Evolutionary conservation across 2,113 vertebrate species (phyloP).

Genomic region (Otolemur garnettii): DNA sequence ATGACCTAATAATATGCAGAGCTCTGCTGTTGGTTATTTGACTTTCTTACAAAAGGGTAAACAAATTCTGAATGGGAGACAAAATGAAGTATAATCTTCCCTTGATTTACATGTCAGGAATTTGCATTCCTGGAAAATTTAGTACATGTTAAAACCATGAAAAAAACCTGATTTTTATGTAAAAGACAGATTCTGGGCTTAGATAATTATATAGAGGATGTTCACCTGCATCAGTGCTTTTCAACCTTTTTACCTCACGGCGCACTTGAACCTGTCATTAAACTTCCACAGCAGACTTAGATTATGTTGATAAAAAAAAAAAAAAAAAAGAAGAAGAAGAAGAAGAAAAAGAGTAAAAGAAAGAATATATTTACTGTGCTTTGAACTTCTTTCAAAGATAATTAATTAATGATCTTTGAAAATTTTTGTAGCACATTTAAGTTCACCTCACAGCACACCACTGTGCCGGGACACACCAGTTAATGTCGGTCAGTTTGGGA

Average conservation of each 20-base stretch:
- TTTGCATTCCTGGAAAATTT: background rate
- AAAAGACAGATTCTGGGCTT: slow-evolving; percentile 26
- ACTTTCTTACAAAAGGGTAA: background rate
- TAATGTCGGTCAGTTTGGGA: background rate
- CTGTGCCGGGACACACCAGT: too few species aligned
- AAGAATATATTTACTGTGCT: too few species aligned
- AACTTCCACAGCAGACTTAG: too few species aligned
- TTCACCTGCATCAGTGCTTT: background rate
- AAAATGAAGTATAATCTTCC: background rate
- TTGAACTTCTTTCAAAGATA: too few species aligned
- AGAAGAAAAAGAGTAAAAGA: too few species aligned
- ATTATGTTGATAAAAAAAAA: too few species aligned
- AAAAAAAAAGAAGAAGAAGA: too few species aligned
- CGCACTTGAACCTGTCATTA: too few species aligned
- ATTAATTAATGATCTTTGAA: too few species aligned
- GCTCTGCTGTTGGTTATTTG: background rate
- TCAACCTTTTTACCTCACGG: too few species aligned
- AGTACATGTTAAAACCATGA: background rate
- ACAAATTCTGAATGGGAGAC: slow-evolving; percentile 42
- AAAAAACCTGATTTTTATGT: background rate
- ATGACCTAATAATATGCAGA: background rate
- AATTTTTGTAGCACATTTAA: too few species aligned
- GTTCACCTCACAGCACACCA: too few species aligned
- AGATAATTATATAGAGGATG: background rate
- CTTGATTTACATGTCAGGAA: background rate